Evolutionary conservation across 2,888 invertebrate species (phyloP), one percentile per base, ranked within the genome.

Genomic region (Cephus sareptanus): DNA sequence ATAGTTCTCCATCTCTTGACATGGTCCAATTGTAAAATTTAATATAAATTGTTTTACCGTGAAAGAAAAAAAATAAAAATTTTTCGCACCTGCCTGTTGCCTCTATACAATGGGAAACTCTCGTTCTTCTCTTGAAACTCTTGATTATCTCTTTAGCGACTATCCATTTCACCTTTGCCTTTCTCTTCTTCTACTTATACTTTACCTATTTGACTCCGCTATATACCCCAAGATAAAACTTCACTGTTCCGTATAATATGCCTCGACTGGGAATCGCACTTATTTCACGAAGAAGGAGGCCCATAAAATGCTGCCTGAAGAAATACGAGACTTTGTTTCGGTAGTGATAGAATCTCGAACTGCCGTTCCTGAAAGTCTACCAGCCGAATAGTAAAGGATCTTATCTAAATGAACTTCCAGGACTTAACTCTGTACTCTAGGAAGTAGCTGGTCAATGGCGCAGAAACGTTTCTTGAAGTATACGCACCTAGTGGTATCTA

Each of bases 341-440:
- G 23, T 76, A 71, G 73, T 75, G 86, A 86, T 86, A 86, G 83
- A 84, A 86, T 87, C 87, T 80, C 74, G 76, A 82, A 82, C 79
- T 83, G 77, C 75, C 79, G 34, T 69, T 70, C 71, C 73, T 75
- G 78, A 78, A 79, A 79, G 77, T 81, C 77, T 79, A 80, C 76
- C 81, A 80, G 79, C 79, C 81, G 81, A 84, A 83, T 80, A 75
- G 76, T 79, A 79, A 79, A 79, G 79, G 82, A 86, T 85, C 85
- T 88, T 88, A 88, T 88, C 88, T 88, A 88, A 88, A 88, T 88
- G 85, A 86, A 88, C 88, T 87, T 82, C 81, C 79, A 81, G 76
- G 79, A 81, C 79, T 81, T 81, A 77, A 76, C 79, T 81, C 76
- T 76, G 74, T 78, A 79, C 79, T 81, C 78, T 76, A 77, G 74